Evolutionary conservation across 2,797 vertebrate genomes (phyloP).

Genomic region (Xiphorhynchus erythropygius): DNA sequence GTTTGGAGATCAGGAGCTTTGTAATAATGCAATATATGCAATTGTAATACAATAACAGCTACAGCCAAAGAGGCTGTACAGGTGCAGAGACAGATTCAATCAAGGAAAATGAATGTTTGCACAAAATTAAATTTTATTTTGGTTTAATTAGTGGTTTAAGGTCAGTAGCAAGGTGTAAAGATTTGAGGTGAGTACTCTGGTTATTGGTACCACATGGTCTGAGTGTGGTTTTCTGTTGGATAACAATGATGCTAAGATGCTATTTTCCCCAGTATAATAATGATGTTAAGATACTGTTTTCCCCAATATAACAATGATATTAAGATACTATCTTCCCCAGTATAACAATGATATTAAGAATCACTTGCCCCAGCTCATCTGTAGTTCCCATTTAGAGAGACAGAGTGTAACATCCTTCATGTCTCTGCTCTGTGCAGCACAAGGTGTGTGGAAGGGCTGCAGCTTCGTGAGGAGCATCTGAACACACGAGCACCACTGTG

Average conservation of each 20-base stretch:
- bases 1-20: neutral
- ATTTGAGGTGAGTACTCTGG: neutral
- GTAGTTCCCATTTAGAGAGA: neutral
- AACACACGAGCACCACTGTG: neutral
- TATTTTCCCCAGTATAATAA: neutral
- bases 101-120: neutral
- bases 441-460: neutral
- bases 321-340: neutral
- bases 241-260: too few relatives aligned
- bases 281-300: neutral
- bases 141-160: neutral
- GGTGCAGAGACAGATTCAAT: neutral
- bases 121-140: neutral
- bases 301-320: neutral
- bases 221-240: neutral
- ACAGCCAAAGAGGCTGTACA: neutral
- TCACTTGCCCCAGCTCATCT: neutral
- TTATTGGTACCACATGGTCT: neutral
- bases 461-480: neutral
- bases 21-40: neutral
- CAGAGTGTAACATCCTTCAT: neutral
- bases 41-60: neutral
- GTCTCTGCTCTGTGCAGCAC: neutral
- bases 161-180: neutral
- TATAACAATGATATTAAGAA: neutral